Conservation (phyloP, 2,888 invertebrate genomes). For the Lasioglossum morio region DNA sequence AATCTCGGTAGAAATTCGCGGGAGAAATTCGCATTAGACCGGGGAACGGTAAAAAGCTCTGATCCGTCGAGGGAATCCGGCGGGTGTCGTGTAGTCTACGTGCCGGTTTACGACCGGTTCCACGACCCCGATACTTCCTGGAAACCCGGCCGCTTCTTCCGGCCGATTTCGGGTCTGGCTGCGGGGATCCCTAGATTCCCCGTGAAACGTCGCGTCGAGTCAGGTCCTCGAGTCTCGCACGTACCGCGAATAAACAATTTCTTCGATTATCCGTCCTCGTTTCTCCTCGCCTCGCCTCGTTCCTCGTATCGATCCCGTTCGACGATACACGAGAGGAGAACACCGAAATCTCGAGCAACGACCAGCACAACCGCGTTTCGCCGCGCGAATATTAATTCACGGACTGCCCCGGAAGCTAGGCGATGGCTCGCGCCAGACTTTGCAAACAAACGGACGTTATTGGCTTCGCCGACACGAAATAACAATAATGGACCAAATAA, state of each 20-base stretch:
- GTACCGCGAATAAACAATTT: slow-evolving; percentile 35
- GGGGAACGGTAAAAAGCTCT: slow-evolving; percentile 43
- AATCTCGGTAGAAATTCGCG: slow-evolving; percentile 46
- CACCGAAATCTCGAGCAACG: slow-evolving; percentile 8
- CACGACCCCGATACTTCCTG: slow-evolving; percentile 26
- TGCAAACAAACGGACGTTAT: slow-evolving; percentile 12
- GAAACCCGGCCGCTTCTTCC: slow-evolving; percentile 13
- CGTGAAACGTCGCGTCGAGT: slow-evolving; percentile 15
- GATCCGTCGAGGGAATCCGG: slow-evolving; percentile 17
- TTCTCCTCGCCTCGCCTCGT: neutral
- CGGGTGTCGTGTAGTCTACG: slow-evolving; percentile 35
- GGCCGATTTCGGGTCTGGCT: slow-evolving; percentile 1
- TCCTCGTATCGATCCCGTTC: slow-evolving; percentile 8
- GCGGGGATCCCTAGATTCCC: neutral
- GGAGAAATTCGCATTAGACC: slow-evolving; percentile 48
- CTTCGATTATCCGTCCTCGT: slow-evolving; percentile 23
- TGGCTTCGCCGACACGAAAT: neutral
- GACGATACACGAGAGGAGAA: neutral
- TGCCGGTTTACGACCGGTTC: slow-evolving; percentile 56
- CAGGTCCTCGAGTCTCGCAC: slow-evolving; percentile 11
- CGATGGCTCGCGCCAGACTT: slow-evolving; percentile 15
- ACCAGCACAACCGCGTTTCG: neutral
- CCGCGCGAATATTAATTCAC: slow-evolving; percentile 14
- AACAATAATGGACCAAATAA: neutral
- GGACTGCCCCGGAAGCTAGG: neutral